Evolutionary conservation across 2,113 vertebrate species (phyloP), one percentile per base, ranked within the genome.

Genomic region (Oreotrochilus melanogaster): DNA sequence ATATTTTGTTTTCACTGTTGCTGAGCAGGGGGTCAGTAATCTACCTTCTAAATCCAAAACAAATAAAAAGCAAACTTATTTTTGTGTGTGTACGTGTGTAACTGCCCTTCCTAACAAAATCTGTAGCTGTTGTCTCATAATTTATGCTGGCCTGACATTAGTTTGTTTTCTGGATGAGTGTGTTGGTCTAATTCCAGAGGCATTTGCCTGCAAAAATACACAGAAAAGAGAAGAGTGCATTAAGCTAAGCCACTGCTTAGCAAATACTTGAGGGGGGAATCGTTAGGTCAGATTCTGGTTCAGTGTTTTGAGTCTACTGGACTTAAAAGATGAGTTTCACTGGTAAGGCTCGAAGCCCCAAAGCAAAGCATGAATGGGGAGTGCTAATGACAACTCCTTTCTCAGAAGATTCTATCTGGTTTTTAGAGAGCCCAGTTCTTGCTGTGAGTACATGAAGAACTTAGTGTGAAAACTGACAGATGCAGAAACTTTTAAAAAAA

Each of bases 1-100:
- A 69, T 54, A 62, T 67, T 95, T 92, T 96, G 28, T 92, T 93
- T 95, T 54, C 62, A 54, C 57, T 81, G 58, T 80, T 93, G 60
- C 65, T 88, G 67, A 78, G 79, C 31, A 92, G 51, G 13, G 5
- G 6, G 18, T 93, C 37, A 58, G 39, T 33, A 69, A 91, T 25
- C 13, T 54, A 27, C 18, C 11, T 25, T 94, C 31, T 75, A 86
- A 85, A 85, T 48, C 4, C 3, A 43, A 71, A 90, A 65, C 30
- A 89, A 54, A 51, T 11, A 0, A 24, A 64, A 83, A 65, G 5
- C 13, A 61, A 92, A 76, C 5, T 14, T 69, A 39, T 83, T 14
- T 2, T 54, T 70, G 62, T 39, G 50, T 18, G 50, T n/a, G 28
- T 60, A 21, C 9, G 5, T 57, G 3, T 51, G 1, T 53, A 75